phyloP scores from a whole-genome alignment of 1,140 invertebrate genomes.

The Temnothorax nylanderi region DNA sequence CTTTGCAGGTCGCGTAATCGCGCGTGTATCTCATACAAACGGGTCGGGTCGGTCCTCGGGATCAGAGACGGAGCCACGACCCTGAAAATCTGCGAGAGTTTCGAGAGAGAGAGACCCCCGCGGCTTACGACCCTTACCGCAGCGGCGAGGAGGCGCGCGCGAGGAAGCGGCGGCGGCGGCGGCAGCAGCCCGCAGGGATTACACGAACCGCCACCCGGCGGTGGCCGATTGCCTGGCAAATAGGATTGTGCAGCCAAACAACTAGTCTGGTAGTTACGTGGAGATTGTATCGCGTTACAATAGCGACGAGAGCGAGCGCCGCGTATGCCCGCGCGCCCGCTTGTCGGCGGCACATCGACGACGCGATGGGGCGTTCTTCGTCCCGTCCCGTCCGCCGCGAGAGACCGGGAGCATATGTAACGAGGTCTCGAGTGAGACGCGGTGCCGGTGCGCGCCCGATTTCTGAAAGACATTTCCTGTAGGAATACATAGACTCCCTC shows the following conservation, averaged over 20 bases:
- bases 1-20: neutral
- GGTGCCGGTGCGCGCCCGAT: neutral
- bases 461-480: conserved; percentile 7
- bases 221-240: conserved; percentile 77
- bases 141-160: conserved; percentile 16
- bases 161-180: neutral
- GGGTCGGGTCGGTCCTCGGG: neutral
- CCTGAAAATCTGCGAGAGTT: conserved; percentile 70
- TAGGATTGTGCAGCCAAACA: conserved; percentile 78
- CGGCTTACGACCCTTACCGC: conserved; percentile 62
- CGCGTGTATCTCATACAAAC: neutral
- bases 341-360: neutral
- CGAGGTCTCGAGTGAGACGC: neutral
- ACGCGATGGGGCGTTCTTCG: neutral
- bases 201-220: conserved; percentile 66
- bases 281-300: conserved; percentile 70
- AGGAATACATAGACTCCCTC: neutral
- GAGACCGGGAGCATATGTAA: neutral
- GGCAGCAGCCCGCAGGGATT: conserved; percentile 63
- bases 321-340: conserved; percentile 42
- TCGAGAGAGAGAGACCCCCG: neutral
- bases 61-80: conserved; percentile 54
- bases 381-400: neutral
- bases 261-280: conserved; percentile 69
- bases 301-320: neutral